These are phyloP conservation scores for Caenorhabditis doughertyi DNA, from an alignment of 2,888 invertebrate species.

Conservation along the genomic window DNA sequence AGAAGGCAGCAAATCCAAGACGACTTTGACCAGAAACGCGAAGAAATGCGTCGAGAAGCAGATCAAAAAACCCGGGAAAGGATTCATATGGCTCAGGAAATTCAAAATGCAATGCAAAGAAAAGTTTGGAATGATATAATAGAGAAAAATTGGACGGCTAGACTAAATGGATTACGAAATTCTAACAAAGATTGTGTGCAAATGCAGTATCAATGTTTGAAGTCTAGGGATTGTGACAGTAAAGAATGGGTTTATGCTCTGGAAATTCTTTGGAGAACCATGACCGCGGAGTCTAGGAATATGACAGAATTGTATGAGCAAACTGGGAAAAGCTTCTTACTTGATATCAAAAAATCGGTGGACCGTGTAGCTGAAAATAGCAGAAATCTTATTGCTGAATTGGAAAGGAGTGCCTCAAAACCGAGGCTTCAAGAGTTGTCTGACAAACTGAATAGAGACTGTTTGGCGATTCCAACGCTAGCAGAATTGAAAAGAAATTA, in stretches of 20 bases:
- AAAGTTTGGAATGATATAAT: constrained; percentile 30
- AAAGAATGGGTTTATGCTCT: constrained; percentile 17
- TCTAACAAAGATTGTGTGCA: too few species aligned
- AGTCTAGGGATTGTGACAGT: too few species aligned
- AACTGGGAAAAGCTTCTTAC: constrained; percentile 31
- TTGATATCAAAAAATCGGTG: constrained; percentile 20
- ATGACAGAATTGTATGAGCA: constrained; percentile 13
- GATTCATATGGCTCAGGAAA: not conserved
- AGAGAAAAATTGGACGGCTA: constrained; percentile 41
- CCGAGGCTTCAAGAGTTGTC: not conserved
- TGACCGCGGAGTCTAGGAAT: constrained; percentile 26
- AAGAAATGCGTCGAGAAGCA: not conserved
- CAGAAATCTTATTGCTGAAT: not conserved
- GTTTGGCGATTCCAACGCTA: constrained; percentile 16
- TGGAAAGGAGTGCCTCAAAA: not conserved
- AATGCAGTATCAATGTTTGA: not conserved
- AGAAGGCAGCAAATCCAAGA: constrained; percentile 5
- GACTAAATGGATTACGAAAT: constrained; percentile 26
- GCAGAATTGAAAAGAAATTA: constrained; percentile 21
- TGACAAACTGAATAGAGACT: not conserved
- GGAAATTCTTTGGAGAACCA: not conserved
- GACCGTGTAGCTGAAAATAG: not conserved
- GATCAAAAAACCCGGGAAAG: constrained; percentile 3
- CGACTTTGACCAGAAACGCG: not conserved
- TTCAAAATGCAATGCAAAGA: constrained; percentile 1